phyloP scores from a whole-genome alignment of 2,797 vertebrate species.

The Bufotes viridis region DNA sequence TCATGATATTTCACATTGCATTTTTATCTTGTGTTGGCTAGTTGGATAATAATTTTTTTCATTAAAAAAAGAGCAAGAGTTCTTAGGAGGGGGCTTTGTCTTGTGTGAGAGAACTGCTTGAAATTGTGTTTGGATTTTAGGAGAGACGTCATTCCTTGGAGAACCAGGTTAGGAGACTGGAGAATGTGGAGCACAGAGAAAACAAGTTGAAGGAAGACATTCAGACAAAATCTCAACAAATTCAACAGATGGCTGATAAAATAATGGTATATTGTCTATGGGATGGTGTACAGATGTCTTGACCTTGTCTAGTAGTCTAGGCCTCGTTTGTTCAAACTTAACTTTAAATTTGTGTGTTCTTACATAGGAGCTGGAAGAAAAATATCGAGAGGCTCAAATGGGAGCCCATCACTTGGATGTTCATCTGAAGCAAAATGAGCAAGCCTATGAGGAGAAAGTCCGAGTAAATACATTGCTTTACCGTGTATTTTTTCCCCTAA shows the following conservation, averaged over 20 bases:
- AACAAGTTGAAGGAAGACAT: slow-evolving; percentile 97
- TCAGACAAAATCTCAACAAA: slow-evolving; percentile 96
- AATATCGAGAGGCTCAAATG: slow-evolving; percentile 91
- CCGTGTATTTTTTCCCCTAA: background rate
- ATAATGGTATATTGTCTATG: slow-evolving; percentile 87
- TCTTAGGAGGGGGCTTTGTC: background rate
- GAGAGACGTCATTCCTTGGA: slow-evolving; percentile 96
- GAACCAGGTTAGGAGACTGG: slow-evolving; percentile 96
- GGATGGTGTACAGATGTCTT: background rate
- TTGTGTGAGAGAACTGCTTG: background rate
- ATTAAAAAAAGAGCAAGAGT: no score
- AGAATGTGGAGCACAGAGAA: slow-evolving; percentile 96
- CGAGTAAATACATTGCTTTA: slow-evolving; percentile 79
- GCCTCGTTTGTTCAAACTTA: no score
- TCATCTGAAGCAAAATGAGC: slow-evolving; percentile 94
- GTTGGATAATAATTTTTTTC: no score
- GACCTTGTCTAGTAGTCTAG: background rate
- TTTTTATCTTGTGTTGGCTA: no score
- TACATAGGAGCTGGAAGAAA: slow-evolving; percentile 92
- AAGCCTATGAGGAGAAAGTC: slow-evolving; percentile 95
- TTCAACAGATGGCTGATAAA: slow-evolving; percentile 99
- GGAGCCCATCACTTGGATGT: slow-evolving; percentile 93
- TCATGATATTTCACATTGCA: no score
- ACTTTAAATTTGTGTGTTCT: slow-evolving; percentile 51
- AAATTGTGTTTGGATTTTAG: slow-evolving; percentile 69